Evolutionary conservation across 2,888 invertebrate species (phyloP), one percentile per base, ranked within the genome.

Genomic region (Synanthedon vespiformis): DNA sequence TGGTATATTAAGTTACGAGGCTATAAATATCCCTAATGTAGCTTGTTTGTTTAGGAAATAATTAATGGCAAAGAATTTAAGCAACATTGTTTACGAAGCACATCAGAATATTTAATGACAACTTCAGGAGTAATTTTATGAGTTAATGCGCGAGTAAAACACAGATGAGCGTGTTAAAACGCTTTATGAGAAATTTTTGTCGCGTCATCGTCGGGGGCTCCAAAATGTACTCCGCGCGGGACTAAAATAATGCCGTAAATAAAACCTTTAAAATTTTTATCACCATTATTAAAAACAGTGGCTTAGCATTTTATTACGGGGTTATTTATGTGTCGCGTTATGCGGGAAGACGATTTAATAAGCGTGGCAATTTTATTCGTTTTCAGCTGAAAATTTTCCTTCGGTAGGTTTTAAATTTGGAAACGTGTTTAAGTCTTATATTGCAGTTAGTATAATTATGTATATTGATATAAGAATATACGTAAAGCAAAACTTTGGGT

Each of bases 281-380:
- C 61, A 62, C 61, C 54, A 54, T 66, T 65, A 74, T 74, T 74
- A 72, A 72, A 74, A 63, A 63, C 59, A 64, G 58, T 54, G 63
- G 65, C 64, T 65, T 62, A 66, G 61, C 66, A 55, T 75, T 74
- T 75, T 73, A 69, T 70, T 70, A 68, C 65, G 57, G 49, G 58
- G 62, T 62, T 61, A 66, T 64, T 64, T 62, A 60, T 60, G 53
- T 52, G 53, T 52, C 52, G 34, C 44, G 44, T 44, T n/a, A 14
- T 16, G 16, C 48, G 51, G 48, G 55, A 56, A 55, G 58, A 68
- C 56, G 63, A 68, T 68, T 68, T 71, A 65, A 62, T 57, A 59
- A 51, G 54, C 52, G 54, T 51, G 51, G 54, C 59, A 55, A 55
- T 60, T 59, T 62, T 58, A 62, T 59, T 56, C 55, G 52, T 51